Percentiles rank a stretch among this genome's conserved stretches.
Conservation (phyloP, 2,113 vertebrate genomes). For the Procavia capensis region DNA sequence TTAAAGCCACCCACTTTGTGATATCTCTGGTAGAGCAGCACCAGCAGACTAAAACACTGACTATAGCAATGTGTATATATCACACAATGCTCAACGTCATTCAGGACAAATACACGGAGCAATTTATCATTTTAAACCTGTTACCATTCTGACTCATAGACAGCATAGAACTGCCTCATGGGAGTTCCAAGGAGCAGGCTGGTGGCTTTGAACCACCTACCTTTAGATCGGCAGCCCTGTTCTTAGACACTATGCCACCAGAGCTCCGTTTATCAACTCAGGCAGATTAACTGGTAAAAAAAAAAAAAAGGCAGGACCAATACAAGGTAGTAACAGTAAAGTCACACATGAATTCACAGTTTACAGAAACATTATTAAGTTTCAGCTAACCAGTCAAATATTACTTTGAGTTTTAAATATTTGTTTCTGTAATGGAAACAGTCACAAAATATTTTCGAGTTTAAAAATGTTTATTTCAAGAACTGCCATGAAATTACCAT, state of each 20-base stretch:
- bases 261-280: neutral
- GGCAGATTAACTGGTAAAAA: slow-evolving; percentile 20
- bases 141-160: too few relatives aligned
- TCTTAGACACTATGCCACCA: too few relatives aligned
- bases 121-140: neutral
- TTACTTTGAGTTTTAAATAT: slow-evolving; percentile 72
- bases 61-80: neutral
- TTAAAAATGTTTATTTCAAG: slow-evolving; percentile 79
- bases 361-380: slow-evolving; percentile 49
- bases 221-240: too few relatives aligned
- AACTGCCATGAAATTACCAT: slow-evolving; percentile 81
- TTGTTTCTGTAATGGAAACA: slow-evolving; percentile 71
- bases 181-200: too few relatives aligned
- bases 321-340: neutral
- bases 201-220: too few relatives aligned
- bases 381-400: slow-evolving; percentile 66
- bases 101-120: neutral
- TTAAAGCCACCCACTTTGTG: too few relatives aligned
- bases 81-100: neutral
- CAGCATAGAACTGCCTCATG: too few relatives aligned
- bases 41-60: too few relatives aligned
- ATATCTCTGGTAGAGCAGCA: too few relatives aligned
- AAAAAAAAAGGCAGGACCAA: slow-evolving; percentile 49
- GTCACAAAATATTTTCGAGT: slow-evolving; percentile 76
- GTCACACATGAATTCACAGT: neutral